Percentiles rank a stretch among this genome's conserved stretches.
Evolutionary conservation across 1,140 invertebrate species (phyloP).

Genomic region (Ditylenchus dipsaci): DNA sequence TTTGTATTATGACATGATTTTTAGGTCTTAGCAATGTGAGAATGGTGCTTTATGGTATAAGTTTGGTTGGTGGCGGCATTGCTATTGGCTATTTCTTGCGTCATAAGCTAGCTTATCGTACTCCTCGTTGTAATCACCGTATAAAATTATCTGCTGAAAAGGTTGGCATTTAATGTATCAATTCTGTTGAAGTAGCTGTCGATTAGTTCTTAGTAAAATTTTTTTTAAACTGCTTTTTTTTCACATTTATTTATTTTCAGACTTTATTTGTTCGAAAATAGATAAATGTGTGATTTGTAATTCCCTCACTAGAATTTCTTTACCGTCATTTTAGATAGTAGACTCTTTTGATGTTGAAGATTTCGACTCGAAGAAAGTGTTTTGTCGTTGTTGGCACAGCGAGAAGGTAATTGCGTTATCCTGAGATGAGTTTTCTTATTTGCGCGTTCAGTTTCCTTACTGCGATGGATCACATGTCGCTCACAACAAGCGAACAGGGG

Average conservation of each 20-base stretch:
- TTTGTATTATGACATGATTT: too few relatives aligned
- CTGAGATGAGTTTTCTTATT: background rate
- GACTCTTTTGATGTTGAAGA: constrained; percentile 43
- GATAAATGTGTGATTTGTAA: too few relatives aligned
- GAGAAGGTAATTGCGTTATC: constrained; percentile 34
- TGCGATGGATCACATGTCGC: constrained; percentile 34
- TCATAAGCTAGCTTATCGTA: background rate
- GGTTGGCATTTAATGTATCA: too few relatives aligned
- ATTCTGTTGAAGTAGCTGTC: too few relatives aligned
- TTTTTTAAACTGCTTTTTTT: too few relatives aligned
- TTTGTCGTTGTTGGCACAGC: constrained; percentile 43
- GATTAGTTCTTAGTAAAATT: too few relatives aligned
- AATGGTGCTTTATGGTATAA: constrained; percentile 6
- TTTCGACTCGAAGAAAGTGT: constrained; percentile 27
- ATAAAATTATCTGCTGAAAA: constrained; percentile 29
- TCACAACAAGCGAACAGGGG: constrained; percentile 45
- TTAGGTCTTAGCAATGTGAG: constrained; percentile 9
- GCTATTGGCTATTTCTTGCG: constrained; percentile 34
- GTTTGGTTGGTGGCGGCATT: constrained; percentile 26
- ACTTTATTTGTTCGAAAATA: too few relatives aligned
- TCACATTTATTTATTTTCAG: too few relatives aligned
- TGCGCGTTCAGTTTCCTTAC: constrained; percentile 38
- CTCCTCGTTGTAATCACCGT: constrained; percentile 8
- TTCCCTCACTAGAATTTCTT: background rate
- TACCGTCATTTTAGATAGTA: constrained; percentile 22